Evolutionary conservation across 2,113 vertebrate genomes (phyloP), one percentile per base, ranked within the genome.

Genomic region (Onychorhynchus coronatus): DNA sequence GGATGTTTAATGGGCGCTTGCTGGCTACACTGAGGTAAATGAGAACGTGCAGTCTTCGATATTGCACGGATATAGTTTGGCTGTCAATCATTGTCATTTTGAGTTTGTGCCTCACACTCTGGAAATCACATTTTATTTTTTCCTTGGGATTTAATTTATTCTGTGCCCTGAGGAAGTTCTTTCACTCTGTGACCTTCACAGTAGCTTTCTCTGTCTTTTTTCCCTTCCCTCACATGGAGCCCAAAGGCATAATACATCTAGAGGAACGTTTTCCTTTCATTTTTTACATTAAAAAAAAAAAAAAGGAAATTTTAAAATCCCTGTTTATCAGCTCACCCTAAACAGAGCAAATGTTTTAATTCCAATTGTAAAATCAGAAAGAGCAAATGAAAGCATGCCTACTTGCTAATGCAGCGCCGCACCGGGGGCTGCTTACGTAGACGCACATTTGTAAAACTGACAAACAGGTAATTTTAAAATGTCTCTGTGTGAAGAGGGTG

Each of bases 131-230:
- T 99, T 99, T 99, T 99, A 98, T 98, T 98, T 98, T 97, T 98
- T 98, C 98, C 98, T 98, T 97, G 98, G 98, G 98, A 99, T 99
- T 99, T 99, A 99, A 99, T 99, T 99, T 99, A 99, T 99, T 99
- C 99, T 98, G 98, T 99, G 99, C 99, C 99, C 99, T 44, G 98
- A 99, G 99, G 99, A 99, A 99, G 99, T 99, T 99, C 98, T 99
- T 98, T 99, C 98, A 99, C 99, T 99, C 98, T 95, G 97, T 99
- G 99, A 99, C 99, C 99, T 99, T 99, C 99, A 99, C 98, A 99
- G 98, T 98, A 97, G 98, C 97, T 98, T 98, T 98, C 98, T 98
- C 97, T 98, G 98, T 98, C 98, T 98, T 97, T 97, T 97, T 95
- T 84, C 50, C 79, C 95, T 96, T 94, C 95, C 91, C 88, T 98